phyloP scores from a whole-genome alignment of 2,113 vertebrate genomes.

The Melospiza georgiana region DNA sequence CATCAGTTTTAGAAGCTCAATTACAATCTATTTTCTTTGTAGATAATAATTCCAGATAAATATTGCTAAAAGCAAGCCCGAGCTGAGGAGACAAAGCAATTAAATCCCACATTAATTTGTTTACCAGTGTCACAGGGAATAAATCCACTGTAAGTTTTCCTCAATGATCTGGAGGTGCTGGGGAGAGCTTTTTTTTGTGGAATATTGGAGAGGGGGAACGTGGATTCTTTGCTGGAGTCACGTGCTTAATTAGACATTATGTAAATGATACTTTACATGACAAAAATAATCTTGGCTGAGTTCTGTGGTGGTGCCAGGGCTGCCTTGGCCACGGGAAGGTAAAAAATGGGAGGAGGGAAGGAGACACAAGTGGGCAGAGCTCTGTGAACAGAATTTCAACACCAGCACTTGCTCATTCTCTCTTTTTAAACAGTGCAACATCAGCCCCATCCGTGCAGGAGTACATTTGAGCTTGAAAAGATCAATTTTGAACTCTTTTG shows the following conservation, averaged over 20 bases:
- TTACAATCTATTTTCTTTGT: constrained; percentile 23
- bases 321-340: background rate
- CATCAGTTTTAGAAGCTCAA: background rate
- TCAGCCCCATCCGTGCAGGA: background rate
- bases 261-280: background rate
- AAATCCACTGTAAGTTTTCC: background rate
- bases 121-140: constrained; percentile 14
- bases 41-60: constrained; percentile 44
- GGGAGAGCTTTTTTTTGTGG: background rate
- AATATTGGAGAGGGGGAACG: background rate
- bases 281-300: background rate
- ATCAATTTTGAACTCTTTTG: background rate
- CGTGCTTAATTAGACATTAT: background rate
- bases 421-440: background rate
- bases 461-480: background rate
- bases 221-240: background rate
- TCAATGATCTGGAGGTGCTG: background rate
- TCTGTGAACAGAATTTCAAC: background rate
- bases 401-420: background rate
- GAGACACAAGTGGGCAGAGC: background rate
- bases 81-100: constrained; percentile 48
- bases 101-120: constrained; percentile 49
- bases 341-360: background rate
- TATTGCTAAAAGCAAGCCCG: background rate
- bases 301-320: background rate